Percentiles rank a stretch among this genome's conserved stretches.
These are phyloP conservation scores for Origma solitaria DNA, from an alignment of 2,113 vertebrate genomes.

Conservation along the genomic window DNA sequence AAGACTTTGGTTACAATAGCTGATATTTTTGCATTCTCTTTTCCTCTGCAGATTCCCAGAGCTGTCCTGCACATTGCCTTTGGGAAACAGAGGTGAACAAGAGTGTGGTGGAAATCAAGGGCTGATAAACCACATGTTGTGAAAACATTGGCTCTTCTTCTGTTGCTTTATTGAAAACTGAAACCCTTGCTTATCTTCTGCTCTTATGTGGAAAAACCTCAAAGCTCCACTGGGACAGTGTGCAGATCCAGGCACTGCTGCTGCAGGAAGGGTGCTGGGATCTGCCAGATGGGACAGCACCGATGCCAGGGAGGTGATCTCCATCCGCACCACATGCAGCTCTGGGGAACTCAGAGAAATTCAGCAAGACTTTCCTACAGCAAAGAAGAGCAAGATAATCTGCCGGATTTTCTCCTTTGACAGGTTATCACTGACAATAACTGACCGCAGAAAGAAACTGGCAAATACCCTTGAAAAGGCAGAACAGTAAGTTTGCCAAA, in stretches of 20 bases:
- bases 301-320: neutral
- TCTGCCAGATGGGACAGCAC: rapidly evolving
- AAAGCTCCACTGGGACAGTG: rapidly evolving
- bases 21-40: neutral
- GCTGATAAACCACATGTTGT: neutral
- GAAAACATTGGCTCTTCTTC: neutral
- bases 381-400: neutral
- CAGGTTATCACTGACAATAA: neutral
- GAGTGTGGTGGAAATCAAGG: neutral
- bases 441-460: neutral
- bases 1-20: neutral
- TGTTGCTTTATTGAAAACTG: neutral
- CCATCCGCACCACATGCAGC: neutral
- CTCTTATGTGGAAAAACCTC: neutral
- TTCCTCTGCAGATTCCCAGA: neutral
- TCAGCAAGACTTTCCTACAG: neutral
- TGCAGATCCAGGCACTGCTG: neutral
- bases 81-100: neutral
- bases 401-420: neutral
- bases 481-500: neutral
- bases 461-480: neutral
- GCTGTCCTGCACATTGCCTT: neutral
- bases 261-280: neutral
- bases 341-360: neutral
- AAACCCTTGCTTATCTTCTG: neutral